Evolutionary conservation across 1,140 invertebrate species (phyloP), one percentile per base, ranked within the genome.

Genomic region (Condylostylus longicornis): DNA sequence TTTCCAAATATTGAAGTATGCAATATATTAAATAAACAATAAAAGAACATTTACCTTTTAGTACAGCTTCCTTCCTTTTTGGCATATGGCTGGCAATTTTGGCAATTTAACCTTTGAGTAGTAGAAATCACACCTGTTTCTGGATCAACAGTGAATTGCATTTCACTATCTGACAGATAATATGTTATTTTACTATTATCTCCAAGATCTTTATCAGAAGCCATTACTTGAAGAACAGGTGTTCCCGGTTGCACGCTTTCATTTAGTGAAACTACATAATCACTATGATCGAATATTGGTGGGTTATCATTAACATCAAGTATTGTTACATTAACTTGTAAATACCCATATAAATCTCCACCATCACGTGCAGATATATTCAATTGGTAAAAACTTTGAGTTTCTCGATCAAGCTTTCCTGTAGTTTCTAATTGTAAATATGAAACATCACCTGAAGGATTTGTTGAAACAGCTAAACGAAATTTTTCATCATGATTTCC

Each of bases 301-400:
- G 87, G 82, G 62, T 94, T 93, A 54, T 96, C 90, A 54, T 96
- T 95, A 0, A 90, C 85, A 60, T 95, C 91, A 34, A 93, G 61
- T 37, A 93, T 81, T 12, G 79, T 81, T 8, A 91, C 82, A 56
- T 89, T 88, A n/a, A 94, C 83, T 59, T 82, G 71, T 13, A 91
- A 63, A 56, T 77, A 93, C 15, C 88, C 90, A 41, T 77, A 71
- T 44, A 76, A 71, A 0, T 83, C 72, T 4, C 87, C 87, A 3
- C 83, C 79, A 63, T 95, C 90, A 33, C 77, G 67, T 1, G 86
- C 90, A 14, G 86, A 89, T 41, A 95, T 81, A 57, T 93, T 93
- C 18, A 95, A 62, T 29, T 74, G 70, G 52, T 94, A 93, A 57
- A 73, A 78, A 31, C 82, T 76, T 14, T 73, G 70, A 3, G 75